A percentile compares a stretch with the other conserved stretches of the same genome.
Conservation (phyloP, 2,797 vertebrate species). For the Lagodon rhomboides region DNA sequence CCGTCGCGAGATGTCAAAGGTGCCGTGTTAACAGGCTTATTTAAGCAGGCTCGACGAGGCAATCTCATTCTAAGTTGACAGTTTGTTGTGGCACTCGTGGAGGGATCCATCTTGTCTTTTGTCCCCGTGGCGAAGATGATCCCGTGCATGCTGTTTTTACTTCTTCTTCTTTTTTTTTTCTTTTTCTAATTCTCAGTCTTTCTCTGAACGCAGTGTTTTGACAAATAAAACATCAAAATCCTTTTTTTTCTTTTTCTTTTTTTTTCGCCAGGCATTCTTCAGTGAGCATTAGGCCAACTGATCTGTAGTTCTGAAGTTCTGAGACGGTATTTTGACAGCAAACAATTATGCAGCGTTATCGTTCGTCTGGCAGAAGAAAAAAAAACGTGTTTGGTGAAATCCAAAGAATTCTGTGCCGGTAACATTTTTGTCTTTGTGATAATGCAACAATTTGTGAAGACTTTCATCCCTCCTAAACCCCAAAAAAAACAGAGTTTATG, state of each 20-base stretch:
- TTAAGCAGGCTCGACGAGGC: slow-evolving; percentile 72
- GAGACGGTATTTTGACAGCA: slow-evolving; percentile 66
- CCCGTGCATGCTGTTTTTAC: slow-evolving; percentile 58
- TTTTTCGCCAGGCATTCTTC: slow-evolving; percentile 44
- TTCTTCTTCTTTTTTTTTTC: slow-evolving; percentile 43
- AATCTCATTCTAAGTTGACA: slow-evolving; percentile 79
- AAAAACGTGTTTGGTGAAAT: slow-evolving; percentile 28
- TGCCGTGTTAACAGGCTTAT: slow-evolving; percentile 76
- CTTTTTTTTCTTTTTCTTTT: slow-evolving; percentile 19
- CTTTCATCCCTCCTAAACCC: slow-evolving; percentile 5
- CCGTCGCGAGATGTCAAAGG: slow-evolving; percentile 66
- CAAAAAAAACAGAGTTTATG: slow-evolving; percentile 12
- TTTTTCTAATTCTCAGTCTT: slow-evolving; percentile 42
- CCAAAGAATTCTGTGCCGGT: slow-evolving; percentile 22
- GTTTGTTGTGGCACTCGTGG: slow-evolving; percentile 75
- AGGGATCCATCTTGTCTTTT: slow-evolving; percentile 76
- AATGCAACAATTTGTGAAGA: slow-evolving; percentile 15
- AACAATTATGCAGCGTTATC: slow-evolving; percentile 63
- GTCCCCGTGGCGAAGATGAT: slow-evolving; percentile 73
- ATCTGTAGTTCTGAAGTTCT: slow-evolving; percentile 57
- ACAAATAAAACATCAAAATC: slow-evolving; percentile 71
- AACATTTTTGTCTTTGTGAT: slow-evolving; percentile 17
- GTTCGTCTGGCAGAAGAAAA: slow-evolving; percentile 49
- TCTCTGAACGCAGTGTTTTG: slow-evolving; percentile 67
- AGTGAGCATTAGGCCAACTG: slow-evolving; percentile 53